A percentile compares a stretch with the other conserved stretches of the same genome.
Conservation (phyloP, 2,888 invertebrate genomes). For the Cabera pusaria region DNA sequence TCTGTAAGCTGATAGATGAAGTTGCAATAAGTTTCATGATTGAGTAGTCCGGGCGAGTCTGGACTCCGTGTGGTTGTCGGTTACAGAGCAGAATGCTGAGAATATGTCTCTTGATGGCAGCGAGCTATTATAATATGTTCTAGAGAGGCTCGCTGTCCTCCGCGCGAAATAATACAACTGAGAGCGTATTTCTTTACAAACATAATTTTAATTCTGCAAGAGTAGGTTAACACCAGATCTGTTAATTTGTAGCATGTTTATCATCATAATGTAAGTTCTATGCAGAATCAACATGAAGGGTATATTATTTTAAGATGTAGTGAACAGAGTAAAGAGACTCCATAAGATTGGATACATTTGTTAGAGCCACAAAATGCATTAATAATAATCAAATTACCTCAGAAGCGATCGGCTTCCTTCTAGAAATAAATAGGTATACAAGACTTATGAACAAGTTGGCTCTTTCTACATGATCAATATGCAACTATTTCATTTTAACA, state of each 20-base stretch:
- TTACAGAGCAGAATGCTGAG: slow-evolving; percentile 53
- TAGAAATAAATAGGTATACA: slow-evolving; percentile 46
- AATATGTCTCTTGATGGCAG: slow-evolving; percentile 68
- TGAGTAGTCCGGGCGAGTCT: slow-evolving; percentile 39
- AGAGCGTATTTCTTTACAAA: slow-evolving; percentile 63
- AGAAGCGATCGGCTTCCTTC: slow-evolving; percentile 71
- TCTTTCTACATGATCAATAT: slow-evolving; percentile 36
- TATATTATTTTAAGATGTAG: slow-evolving; percentile 35
- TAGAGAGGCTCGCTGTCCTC: slow-evolving; percentile 74
- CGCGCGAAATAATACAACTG: slow-evolving; percentile 68
- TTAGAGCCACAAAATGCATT: slow-evolving; percentile 54
- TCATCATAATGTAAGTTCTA: slow-evolving; percentile 55
- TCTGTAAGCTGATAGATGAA: slow-evolving; percentile 66
- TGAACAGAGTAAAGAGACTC: slow-evolving; percentile 18
- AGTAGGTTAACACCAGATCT: slow-evolving; percentile 75
- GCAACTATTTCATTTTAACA: slow-evolving; percentile 42
- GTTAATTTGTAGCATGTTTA: slow-evolving; percentile 61
- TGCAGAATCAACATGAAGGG: slow-evolving; percentile 50
- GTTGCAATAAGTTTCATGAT: slow-evolving; percentile 45
- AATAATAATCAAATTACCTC: slow-evolving; percentile 66
- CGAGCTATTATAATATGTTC: slow-evolving; percentile 79
- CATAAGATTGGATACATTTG: slow-evolving; percentile 8
- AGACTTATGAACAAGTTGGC: slow-evolving; percentile 49
- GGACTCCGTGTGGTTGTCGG: slow-evolving; percentile 40
- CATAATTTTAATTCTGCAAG: slow-evolving; percentile 53